A percentile compares a stretch with the other conserved stretches of the same genome.
Evolutionary conservation across 2,888 invertebrate genomes (phyloP).

Genomic region (Plagodis pulveraria): DNA sequence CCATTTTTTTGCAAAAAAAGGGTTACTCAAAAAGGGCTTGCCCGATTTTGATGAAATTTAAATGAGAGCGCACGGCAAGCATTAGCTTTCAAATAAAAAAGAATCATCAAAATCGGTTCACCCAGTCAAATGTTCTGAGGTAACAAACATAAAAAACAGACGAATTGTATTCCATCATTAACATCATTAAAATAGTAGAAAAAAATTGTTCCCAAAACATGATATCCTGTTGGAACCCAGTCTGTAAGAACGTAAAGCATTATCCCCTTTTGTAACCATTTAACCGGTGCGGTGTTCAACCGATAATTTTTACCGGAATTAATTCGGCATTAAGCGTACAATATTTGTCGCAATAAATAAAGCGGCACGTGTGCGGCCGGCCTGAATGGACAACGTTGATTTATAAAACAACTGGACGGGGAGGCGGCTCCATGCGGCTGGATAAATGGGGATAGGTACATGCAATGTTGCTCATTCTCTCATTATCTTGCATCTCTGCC

Average conservation of each 20-base stretch:
- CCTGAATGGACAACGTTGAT: conserved; percentile 34
- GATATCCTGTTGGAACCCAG: background rate
- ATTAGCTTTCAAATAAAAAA: too few relatives aligned
- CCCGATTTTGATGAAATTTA: too few relatives aligned
- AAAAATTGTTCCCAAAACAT: background rate
- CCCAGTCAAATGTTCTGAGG: too few relatives aligned
- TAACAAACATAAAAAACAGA: too few relatives aligned
- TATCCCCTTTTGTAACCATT: conserved; percentile 29
- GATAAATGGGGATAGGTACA: background rate
- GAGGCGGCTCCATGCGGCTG: conserved; percentile 19
- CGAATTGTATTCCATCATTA: too few relatives aligned
- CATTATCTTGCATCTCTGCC: too few relatives aligned
- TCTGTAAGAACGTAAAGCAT: conserved; percentile 5
- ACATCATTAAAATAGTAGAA: too few relatives aligned
- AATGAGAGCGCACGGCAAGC: too few relatives aligned
- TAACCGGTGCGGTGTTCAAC: conserved; percentile 5
- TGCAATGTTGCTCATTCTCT: too few relatives aligned
- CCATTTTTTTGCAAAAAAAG: too few relatives aligned
- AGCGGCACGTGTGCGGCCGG: conserved; percentile 32
- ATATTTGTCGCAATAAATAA: conserved; percentile 68
- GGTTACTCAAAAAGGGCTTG: too few relatives aligned
- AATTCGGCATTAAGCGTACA: conserved; percentile 54
- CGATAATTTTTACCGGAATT: conserved; percentile 45
- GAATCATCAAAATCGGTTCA: too few relatives aligned
- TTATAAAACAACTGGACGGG: conserved; percentile 34